Percentiles rank a stretch among this genome's conserved stretches.
These are phyloP conservation scores for Homalodisca vitripennis DNA, from an alignment of 1,140 invertebrate genomes.

Conservation along the genomic window DNA sequence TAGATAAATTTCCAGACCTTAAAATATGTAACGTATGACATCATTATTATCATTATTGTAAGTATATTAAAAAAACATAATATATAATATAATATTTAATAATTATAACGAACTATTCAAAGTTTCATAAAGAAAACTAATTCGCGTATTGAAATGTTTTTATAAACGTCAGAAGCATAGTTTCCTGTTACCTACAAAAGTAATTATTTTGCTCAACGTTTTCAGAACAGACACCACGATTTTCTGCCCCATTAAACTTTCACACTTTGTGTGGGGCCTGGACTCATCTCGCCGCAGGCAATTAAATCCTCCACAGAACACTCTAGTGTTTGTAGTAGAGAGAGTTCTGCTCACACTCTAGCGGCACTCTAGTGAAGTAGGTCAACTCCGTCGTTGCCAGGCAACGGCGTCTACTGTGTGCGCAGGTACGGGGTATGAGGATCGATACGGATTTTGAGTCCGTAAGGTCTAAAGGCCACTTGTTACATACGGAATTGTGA, in stretches of 20 bases:
- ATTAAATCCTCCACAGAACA: background rate
- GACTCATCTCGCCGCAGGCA: background rate
- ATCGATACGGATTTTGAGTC: background rate
- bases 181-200: no score
- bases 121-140: no score
- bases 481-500: background rate
- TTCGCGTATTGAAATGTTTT: no score
- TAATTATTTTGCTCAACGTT: no score
- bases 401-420: background rate
- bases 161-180: no score
- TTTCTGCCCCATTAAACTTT: background rate
- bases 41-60: no score
- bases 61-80: no score
- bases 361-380: background rate
- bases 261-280: background rate
- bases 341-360: background rate
- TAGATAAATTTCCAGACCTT: no score
- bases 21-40: no score
- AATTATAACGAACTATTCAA: no score
- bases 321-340: background rate
- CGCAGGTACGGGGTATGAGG: background rate
- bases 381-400: conserved; percentile 6
- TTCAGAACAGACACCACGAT: no score
- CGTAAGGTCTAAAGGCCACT: background rate
- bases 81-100: no score